Percentiles rank a stretch among this genome's conserved stretches.
Evolutionary conservation across 2,888 invertebrate species (phyloP).

Genomic region (Dynastes maya): DNA sequence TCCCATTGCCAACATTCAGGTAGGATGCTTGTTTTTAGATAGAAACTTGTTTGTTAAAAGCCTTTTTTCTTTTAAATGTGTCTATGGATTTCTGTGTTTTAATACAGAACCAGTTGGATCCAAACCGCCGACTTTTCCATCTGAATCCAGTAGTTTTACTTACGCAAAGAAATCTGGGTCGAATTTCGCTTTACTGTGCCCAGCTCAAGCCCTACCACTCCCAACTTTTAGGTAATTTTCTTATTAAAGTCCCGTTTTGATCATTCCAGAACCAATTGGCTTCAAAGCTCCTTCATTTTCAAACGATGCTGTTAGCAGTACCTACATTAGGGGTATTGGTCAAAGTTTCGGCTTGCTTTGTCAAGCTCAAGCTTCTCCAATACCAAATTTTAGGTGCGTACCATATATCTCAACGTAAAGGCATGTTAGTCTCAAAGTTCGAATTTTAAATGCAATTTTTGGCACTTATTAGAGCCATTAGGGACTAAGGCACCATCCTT

Average conservation of each 20-base stretch:
- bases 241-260: slow-evolving; percentile 18
- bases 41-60: too few relatives aligned
- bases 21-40: slow-evolving; percentile 67
- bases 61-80: too few relatives aligned
- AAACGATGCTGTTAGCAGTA: slow-evolving; percentile 76
- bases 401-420: not conserved
- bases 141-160: slow-evolving; percentile 71
- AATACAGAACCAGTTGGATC: slow-evolving; percentile 73
- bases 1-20: slow-evolving; percentile 82
- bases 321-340: slow-evolving; percentile 74
- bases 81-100: too few relatives aligned
- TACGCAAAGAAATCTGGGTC: slow-evolving; percentile 77
- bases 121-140: slow-evolving; percentile 71
- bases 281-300: slow-evolving; percentile 78
- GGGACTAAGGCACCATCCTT: slow-evolving; percentile 73
- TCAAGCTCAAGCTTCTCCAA: slow-evolving; percentile 80
- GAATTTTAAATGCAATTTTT: too few relatives aligned
- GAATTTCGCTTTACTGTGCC: slow-evolving; percentile 81
- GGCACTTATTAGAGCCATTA: slow-evolving; percentile 70
- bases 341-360: slow-evolving; percentile 79
- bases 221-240: slow-evolving; percentile 62
- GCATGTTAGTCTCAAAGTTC: not conserved
- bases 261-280: slow-evolving; percentile 75
- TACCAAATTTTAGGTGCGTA: slow-evolving; percentile 77
- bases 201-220: slow-evolving; percentile 83